Evolutionary conservation across 2,797 vertebrate genomes (phyloP).

Genomic region (Capromys pilorides): DNA sequence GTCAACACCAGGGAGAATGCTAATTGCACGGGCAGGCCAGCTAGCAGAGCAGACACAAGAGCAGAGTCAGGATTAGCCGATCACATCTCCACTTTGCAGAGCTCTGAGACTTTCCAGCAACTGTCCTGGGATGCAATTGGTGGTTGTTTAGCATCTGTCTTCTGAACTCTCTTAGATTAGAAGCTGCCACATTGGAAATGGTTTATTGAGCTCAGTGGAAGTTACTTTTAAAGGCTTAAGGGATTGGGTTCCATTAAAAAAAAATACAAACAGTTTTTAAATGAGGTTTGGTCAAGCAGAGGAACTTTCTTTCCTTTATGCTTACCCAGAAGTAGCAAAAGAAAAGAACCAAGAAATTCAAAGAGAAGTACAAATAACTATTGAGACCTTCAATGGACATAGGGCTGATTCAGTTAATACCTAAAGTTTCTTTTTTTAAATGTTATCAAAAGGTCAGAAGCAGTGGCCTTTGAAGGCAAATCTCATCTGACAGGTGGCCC

Average conservation of each 20-base stretch:
- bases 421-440: slow-evolving; percentile 52
- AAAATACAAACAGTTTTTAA: slow-evolving; percentile 72
- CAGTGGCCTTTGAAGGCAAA: slow-evolving; percentile 77
- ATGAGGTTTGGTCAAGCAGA: slow-evolving; percentile 62
- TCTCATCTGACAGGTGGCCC: slow-evolving; percentile 55
- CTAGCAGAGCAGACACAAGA: slow-evolving; percentile 52
- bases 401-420: slow-evolving; percentile 42
- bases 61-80: slow-evolving; percentile 17
- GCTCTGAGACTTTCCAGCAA: background rate
- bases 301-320: slow-evolving; percentile 64
- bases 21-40: slow-evolving; percentile 75
- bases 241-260: slow-evolving; percentile 64
- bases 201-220: background rate
- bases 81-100: slow-evolving; percentile 22
- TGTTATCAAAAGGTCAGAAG: slow-evolving; percentile 76
- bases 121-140: slow-evolving; percentile 38
- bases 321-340: slow-evolving; percentile 61
- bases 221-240: slow-evolving; percentile 72
- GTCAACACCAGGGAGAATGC: slow-evolving; percentile 81
- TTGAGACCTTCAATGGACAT: background rate
- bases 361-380: slow-evolving; percentile 68
- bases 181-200: slow-evolving; percentile 6
- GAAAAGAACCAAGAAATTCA: slow-evolving; percentile 45
- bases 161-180: background rate
- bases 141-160: slow-evolving; percentile 55